These are phyloP conservation scores for Nematopogon swammerdamellus DNA, from an alignment of 2,888 invertebrate species.

Conservation along the genomic window DNA sequence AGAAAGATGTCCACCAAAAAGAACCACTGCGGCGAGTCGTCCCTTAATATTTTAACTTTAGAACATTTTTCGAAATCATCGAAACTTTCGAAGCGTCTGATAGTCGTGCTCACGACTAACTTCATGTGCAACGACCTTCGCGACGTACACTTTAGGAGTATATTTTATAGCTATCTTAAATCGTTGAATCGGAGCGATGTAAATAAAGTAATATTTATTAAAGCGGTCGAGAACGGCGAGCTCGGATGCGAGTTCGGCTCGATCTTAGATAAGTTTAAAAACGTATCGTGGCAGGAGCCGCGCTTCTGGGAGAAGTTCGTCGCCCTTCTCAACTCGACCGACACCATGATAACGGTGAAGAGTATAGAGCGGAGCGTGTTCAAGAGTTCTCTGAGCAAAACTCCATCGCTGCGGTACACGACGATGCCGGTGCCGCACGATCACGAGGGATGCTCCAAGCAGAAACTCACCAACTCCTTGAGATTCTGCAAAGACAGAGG, in stretches of 20 bases:
- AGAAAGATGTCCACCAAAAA: conserved; percentile 70
- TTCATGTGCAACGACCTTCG: conserved; percentile 46
- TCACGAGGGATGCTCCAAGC: conserved; percentile 55
- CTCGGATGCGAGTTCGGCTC: conserved; percentile 45
- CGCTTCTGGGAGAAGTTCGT: conserved; percentile 84
- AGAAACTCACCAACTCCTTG: conserved; percentile 49
- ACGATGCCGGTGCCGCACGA: conserved; percentile 55
- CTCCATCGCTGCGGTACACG: conserved; percentile 50
- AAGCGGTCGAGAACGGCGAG: conserved; percentile 44
- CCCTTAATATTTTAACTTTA: conserved; percentile 57
- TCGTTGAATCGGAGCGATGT: conserved; percentile 43
- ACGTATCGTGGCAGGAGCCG: conserved; percentile 71
- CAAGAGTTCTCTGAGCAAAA: conserved; percentile 47
- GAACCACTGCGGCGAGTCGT: conserved; percentile 64
- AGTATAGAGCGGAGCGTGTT: conserved; percentile 46
- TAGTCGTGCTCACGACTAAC: conserved; percentile 60
- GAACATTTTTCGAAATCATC: conserved; percentile 46
- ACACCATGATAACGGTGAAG: conserved; percentile 50
- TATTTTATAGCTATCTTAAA: conserved; percentile 48
- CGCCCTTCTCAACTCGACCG: conserved; percentile 70
- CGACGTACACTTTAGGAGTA: conserved; percentile 48
- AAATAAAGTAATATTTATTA: conserved; percentile 47
- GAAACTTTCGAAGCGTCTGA: conserved; percentile 49
- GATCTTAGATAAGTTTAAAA: conserved; percentile 56
- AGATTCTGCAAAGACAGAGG: conserved; percentile 40